Evolutionary conservation across 2,797 vertebrate species (phyloP), one percentile per base, ranked within the genome.

Genomic region (Lates japonicus): DNA sequence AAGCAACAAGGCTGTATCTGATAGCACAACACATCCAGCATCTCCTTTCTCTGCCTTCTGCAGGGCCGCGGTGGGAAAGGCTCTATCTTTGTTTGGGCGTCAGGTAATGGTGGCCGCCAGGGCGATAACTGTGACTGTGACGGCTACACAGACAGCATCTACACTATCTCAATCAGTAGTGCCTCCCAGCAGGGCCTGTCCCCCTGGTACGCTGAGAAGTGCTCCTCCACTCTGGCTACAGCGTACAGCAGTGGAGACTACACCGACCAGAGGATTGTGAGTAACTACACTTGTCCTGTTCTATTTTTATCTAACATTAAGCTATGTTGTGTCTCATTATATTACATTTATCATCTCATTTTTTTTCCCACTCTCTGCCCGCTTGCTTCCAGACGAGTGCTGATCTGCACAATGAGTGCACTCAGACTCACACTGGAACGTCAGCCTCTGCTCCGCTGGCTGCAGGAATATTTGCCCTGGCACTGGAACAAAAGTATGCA

Each of bases 231-330:
- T 0, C 93, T 99, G 91, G 98, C 97, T 70, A 98, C 98, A 35
- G 97, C 98, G 0, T 99, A 99, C 95, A 99, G 98, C 96, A 99
- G 98, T 1, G 98, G 98, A 46, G 98, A 99, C 93, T 99, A 99
- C 91, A 98, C 96, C 0, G 98, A 99, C 95, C 98, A 99, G 94
- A 96, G 98, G 94, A 99, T 99, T 58, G 98, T 99, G 73, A 90
- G 95, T 85, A 7, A 37, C 57, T 33, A 3, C 1, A 4, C 3
- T 42, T 31, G 31, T 57, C 64, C 7, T 37, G 10, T 57, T 29
- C 7, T 35, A 10, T 51, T 17, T 20, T 31, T 22, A 37, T 22
- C 8, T 39, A 4, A 12, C 14, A 29, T 37, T 41, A n/a, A 5
- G 33, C 33, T 25, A 1, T 42, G 17, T 11, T 41, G 11, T 12